phyloP scores from a whole-genome alignment of 2,888 invertebrate genomes.

The Tyria jacobaeae region DNA sequence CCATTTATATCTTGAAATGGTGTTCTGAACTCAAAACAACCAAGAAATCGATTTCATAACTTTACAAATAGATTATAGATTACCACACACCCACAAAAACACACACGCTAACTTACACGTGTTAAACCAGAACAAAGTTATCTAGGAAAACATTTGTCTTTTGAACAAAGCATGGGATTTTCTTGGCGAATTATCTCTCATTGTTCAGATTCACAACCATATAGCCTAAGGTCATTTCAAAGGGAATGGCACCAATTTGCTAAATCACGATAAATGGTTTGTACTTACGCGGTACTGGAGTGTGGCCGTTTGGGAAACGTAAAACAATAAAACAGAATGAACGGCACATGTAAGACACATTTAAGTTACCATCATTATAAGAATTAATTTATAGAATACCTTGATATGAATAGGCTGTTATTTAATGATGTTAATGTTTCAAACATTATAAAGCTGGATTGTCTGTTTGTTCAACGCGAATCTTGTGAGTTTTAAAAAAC shows the following conservation, averaged over 20 bases:
- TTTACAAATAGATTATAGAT: neutral
- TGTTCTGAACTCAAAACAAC: neutral
- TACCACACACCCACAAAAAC: neutral
- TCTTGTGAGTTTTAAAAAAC: no score
- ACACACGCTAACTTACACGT: neutral
- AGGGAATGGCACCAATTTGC: conserved; percentile 50
- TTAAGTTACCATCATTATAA: neutral
- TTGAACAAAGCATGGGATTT: conserved; percentile 48
- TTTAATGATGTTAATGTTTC: no score
- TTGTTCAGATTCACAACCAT: conserved; percentile 30
- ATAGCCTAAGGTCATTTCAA: conserved; percentile 34
- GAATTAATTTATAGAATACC: neutral
- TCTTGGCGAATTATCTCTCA: conserved; percentile 30
- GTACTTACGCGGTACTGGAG: conserved; percentile 17
- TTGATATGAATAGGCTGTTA: neutral
- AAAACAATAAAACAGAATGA: conserved; percentile 8
- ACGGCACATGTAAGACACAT: neutral
- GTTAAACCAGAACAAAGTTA: conserved; percentile 31
- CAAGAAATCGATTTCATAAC: neutral
- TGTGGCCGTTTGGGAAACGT: conserved; percentile 40
- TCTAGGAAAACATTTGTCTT: conserved; percentile 35
- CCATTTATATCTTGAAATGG: no score
- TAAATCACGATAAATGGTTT: conserved; percentile 41
- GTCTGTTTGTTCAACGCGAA: no score
- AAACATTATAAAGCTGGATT: no score